These are phyloP conservation scores for Antheraea pernyi DNA, from an alignment of 1,140 invertebrate genomes.

Conservation along the genomic window DNA sequence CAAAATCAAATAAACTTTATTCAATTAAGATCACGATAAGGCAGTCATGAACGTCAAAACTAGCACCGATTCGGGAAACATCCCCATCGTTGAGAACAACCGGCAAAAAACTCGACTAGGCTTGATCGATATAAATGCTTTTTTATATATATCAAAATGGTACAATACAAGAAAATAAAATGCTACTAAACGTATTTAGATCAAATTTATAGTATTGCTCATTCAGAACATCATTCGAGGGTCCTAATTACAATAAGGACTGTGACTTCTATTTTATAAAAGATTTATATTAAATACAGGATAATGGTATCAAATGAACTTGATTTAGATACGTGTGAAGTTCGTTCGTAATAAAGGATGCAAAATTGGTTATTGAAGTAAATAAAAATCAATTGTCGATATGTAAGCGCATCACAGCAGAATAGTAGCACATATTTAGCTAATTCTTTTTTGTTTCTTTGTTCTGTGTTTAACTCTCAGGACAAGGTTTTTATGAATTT, in stretches of 20 bases:
- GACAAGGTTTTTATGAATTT: too few relatives aligned
- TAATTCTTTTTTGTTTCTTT: too few relatives aligned
- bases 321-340: background rate
- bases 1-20: slow-evolving; percentile 1
- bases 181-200: background rate
- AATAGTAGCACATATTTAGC: too few relatives aligned
- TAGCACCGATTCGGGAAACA: background rate
- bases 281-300: background rate
- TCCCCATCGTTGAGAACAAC: background rate
- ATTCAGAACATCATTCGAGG: background rate
- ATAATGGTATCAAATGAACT: background rate
- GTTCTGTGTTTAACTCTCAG: too few relatives aligned
- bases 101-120: background rate
- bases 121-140: background rate
- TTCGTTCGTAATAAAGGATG: too few relatives aligned
- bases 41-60: background rate
- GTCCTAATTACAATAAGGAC: background rate
- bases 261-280: background rate
- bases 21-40: background rate
- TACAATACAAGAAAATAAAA: background rate
- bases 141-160: background rate
- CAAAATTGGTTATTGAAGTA: too few relatives aligned
- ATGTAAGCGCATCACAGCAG: too few relatives aligned
- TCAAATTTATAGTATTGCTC: background rate
- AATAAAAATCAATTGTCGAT: too few relatives aligned